These are phyloP conservation scores for Gnathonemus echidnorhynchus DNA, from an alignment of 2,113 vertebrate genomes.

Conservation along the genomic window DNA sequence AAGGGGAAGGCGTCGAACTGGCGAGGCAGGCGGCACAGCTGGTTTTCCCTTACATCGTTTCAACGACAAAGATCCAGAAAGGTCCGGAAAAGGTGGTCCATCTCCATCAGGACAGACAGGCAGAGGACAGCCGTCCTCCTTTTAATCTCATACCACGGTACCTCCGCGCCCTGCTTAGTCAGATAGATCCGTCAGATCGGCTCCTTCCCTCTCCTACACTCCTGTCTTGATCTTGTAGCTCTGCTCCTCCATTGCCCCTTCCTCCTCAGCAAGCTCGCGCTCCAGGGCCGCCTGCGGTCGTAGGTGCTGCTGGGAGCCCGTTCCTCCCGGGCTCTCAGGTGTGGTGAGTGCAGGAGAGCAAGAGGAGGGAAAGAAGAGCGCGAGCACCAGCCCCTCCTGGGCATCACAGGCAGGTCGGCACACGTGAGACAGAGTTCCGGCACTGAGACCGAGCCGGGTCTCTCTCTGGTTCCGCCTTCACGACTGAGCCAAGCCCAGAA, in stretches of 20 bases:
- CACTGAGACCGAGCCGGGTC: background rate
- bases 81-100: background rate
- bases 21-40: background rate
- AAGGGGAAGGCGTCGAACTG: background rate
- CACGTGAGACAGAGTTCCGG: slow-evolving; percentile 28
- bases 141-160: slow-evolving; percentile 22
- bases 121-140: background rate
- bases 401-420: slow-evolving; percentile 62
- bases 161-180: slow-evolving; percentile 33
- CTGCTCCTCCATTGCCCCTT: slow-evolving; percentile 20
- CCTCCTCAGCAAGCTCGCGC: background rate
- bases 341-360: slow-evolving; percentile 34
- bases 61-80: background rate
- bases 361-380: slow-evolving; percentile 40
- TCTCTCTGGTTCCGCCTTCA: background rate
- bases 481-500: slow-evolving; percentile 3
- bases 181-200: background rate
- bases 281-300: background rate
- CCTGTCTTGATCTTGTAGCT: slow-evolving; percentile 16
- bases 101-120: background rate
- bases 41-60: background rate
- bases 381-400: slow-evolving; percentile 27
- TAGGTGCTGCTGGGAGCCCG: slow-evolving; percentile 10
- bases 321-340: slow-evolving; percentile 22
- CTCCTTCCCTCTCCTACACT: background rate